These are phyloP conservation scores for Crambe crambe DNA, from an alignment of 37 sponge, comb jelly and placozoan genomes.

Conservation along the genomic window DNA sequence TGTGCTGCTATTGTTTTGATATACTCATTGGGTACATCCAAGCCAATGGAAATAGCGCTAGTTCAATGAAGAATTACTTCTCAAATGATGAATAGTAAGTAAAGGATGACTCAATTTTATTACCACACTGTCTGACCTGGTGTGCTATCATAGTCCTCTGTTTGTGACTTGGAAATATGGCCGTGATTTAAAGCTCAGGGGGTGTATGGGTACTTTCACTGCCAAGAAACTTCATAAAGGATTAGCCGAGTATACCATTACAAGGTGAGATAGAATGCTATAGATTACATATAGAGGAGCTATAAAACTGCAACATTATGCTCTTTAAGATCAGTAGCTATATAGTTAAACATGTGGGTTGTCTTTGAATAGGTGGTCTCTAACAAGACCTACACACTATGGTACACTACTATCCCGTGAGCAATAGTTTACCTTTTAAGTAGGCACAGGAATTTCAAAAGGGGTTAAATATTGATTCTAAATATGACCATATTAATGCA, in stretches of 20 bases:
- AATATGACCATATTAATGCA: too few species aligned
- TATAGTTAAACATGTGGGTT: too few species aligned
- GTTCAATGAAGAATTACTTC: constrained; percentile 6
- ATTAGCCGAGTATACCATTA: constrained; percentile 89
- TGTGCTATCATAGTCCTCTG: constrained; percentile 69
- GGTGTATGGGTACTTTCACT: constrained; percentile 97
- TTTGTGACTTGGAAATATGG: constrained; percentile 99
- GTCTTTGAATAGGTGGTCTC: too few species aligned
- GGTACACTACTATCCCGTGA: too few species aligned
- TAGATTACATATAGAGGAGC: background rate
- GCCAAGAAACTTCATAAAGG: constrained; percentile 87
- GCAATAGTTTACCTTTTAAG: too few species aligned
- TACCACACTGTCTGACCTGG: background rate
- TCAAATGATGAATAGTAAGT: constrained; percentile 79
- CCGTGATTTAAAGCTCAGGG: constrained; percentile 71
- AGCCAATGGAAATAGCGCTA: constrained; percentile 15
- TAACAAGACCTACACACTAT: too few species aligned
- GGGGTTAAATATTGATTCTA: too few species aligned
- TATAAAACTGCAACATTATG: too few species aligned
- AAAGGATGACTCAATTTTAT: background rate
- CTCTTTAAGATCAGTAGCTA: too few species aligned
- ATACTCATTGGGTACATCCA: constrained; percentile 77
- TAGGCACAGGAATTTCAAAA: too few species aligned
- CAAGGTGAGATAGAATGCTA: constrained; percentile 68
- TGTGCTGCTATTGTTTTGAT: constrained; percentile 98